Base-by-base conservation (phyloP, 2,113 vertebrate genomes). In the Megaleporinus macrocephalus region DNA sequence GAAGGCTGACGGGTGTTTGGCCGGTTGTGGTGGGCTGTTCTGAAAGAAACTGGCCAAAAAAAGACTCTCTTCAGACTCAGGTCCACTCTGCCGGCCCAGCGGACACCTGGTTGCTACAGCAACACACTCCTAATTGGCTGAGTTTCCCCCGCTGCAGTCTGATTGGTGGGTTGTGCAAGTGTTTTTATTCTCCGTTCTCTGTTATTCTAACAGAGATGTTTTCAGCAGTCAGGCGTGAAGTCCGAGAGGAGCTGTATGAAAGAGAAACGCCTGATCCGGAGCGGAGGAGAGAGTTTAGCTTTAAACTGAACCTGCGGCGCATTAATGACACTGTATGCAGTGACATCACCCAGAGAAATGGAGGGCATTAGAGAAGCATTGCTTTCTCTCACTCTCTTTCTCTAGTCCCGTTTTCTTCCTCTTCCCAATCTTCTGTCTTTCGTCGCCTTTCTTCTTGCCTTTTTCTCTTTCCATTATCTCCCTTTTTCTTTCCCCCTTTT, bases 61-160 rank as follows among this genome's bases (percentile, higher is more conserved):
- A n/a, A 36, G 36, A 7, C 22, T 33, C 33, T 44, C 14, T 27
- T 57, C 22, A 18, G 1, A 27, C 47, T 33, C 72, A 70, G 57
- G 57, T 66, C 65, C 49, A 41, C 57, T 82, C 75, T 44, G 66
- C 41, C 22, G 76, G 69, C 13, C 14, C 69, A 49, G 62, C 33
- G 62, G 27, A 61, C 70, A 85, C 62, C 75, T 71, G 70, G 80
- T 82, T 82, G 29, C 80, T 73, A 82, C 0, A 51, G 71, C 53
- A 79, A 85, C 76, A 75, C 59, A 49, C 51, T 76, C 44, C 84
- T 82, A 85, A 85, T 82, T 85, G 80, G 76, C 53, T 22, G 20
- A 55, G 57, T 68, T 61, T 24, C 30, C 59, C 13, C 55, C 16
- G 36, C 44, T 20, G 41, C 22, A 5, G 16, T 78, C 61, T 78